A percentile compares a stretch with the other conserved stretches of the same genome.
Evolutionary conservation across 2,113 vertebrate species (phyloP).

Genomic region (Sylvilagus bachmani): DNA sequence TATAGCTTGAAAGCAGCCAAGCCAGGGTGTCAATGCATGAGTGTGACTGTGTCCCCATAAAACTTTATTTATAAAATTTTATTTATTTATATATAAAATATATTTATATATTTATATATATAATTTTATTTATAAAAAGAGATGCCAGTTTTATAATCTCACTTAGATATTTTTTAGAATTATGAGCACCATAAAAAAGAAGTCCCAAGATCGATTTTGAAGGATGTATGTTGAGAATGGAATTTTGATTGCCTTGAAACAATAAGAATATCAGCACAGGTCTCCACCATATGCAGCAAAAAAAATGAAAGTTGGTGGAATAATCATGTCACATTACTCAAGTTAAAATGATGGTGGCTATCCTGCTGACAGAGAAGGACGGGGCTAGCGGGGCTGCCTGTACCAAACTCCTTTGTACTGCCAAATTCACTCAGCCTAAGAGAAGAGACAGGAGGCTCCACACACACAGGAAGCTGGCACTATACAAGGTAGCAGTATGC

Average conservation of each 20-base stretch:
- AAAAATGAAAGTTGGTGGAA: neutral
- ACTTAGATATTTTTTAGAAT: neutral
- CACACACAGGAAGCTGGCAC: neutral
- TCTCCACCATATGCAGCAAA: neutral
- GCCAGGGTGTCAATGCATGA: neutral
- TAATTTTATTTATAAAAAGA: slow-evolving; percentile 46
- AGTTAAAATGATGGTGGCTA: neutral
- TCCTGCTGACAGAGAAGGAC: neutral
- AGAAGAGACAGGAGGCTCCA: neutral
- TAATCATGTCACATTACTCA: neutral
- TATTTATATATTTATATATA: no score
- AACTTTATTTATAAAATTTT: slow-evolving; percentile 54
- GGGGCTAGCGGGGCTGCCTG: neutral
- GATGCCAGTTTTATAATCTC: neutral
- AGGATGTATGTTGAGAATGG: neutral
- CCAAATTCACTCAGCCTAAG: neutral
- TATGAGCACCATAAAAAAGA: neutral
- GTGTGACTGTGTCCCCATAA: neutral
- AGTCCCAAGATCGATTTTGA: neutral
- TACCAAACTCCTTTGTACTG: neutral
- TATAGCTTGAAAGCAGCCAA: neutral
- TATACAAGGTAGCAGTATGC: neutral
- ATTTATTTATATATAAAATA: no score
- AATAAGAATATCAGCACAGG: neutral
- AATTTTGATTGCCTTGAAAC: neutral